These are phyloP conservation scores for Nyctalus aviator DNA, from an alignment of 2,797 vertebrate species.

Conservation along the genomic window DNA sequence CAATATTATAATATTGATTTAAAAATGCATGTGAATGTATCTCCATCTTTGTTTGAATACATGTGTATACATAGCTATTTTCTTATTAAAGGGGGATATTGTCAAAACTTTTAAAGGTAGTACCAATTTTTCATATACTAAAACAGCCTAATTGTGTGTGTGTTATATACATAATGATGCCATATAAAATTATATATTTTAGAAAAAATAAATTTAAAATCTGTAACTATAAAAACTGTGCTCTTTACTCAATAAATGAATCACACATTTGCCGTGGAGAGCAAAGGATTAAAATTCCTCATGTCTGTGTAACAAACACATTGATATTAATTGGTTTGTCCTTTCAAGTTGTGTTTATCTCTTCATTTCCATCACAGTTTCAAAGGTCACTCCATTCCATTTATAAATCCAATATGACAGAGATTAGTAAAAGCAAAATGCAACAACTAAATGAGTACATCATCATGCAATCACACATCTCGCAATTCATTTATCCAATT, in stretches of 20 bases:
- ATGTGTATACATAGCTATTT: neutral
- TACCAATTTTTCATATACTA: neutral
- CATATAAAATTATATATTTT: neutral
- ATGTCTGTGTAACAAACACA: slow-evolving; percentile 95
- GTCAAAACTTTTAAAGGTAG: neutral
- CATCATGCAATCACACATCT: slow-evolving; percentile 95
- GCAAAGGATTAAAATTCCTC: slow-evolving; percentile 89
- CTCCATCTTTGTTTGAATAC: neutral
- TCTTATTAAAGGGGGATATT: neutral
- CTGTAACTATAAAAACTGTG: neutral
- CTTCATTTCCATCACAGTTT: slow-evolving; percentile 96
- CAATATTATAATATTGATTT: slow-evolving; percentile 5
- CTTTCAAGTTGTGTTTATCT: slow-evolving; percentile 99
- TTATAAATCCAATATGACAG: slow-evolving; percentile 99
- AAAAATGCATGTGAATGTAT: neutral
- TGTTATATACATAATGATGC: neutral
- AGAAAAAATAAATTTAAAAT: neutral
- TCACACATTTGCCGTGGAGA: slow-evolving; percentile 85
- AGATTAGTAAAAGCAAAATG: slow-evolving; percentile 95
- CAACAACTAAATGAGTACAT: slow-evolving; percentile 94
- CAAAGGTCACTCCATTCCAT: slow-evolving; percentile 98
- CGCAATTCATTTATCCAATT: slow-evolving; percentile 98
- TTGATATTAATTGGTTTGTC: slow-evolving; percentile 99
- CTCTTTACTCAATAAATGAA: slow-evolving; percentile 57
- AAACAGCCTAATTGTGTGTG: neutral